Base-by-base conservation (phyloP, 2,888 invertebrate species). In the Troglohyphantes excavatus region DNA sequence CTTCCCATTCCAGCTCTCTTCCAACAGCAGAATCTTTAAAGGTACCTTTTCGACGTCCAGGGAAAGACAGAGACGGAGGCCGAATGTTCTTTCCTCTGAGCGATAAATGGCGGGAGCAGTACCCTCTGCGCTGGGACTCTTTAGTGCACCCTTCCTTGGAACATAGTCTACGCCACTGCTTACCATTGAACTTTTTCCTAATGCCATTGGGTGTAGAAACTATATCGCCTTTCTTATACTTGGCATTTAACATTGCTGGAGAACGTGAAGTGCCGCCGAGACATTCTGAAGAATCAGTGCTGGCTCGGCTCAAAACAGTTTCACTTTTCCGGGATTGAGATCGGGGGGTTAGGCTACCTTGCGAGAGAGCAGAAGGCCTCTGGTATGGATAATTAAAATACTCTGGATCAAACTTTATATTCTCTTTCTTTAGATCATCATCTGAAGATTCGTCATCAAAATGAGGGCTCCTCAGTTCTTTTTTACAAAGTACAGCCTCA, bases 171-270 rank as follows among this genome's bases (percentile, higher is more conserved):
- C 99, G 95, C 99, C 99, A 99, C 94, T 99, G 99, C 94, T 99
- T 99, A 53, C 99, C 99, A 94, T 99, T 99, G 94, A 98, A 99
- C 94, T 99, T 99, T 95, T 99, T 99, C 17, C 99, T 95, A 92
- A 99, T 98, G 91, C 99, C 99, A 92, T 97, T 97, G 2, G 98
- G 97, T 73, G 97, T 97, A 3, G 96, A 96, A 46, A 98, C 97
- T 85, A 99, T 97, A 94, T 99, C 99, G 92, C 99, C 99, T 94
- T 99, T 99, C 94, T 98, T 97, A 94, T 97, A 98, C 94, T 97
- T 98, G 94, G 97, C 97, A 93, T 98, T 98, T 92, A 98, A 97
- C 92, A 97, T 97, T 93, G 97, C 97, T 95, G 97, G 97, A 95
- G 97, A 97, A 95, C 96, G 94, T 90, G 72, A 87, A 29, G 85